A percentile compares a stretch with the other conserved stretches of the same genome.
Evolutionary conservation across 1,140 invertebrate species (phyloP).

Genomic region (Maniola jurtina): DNA sequence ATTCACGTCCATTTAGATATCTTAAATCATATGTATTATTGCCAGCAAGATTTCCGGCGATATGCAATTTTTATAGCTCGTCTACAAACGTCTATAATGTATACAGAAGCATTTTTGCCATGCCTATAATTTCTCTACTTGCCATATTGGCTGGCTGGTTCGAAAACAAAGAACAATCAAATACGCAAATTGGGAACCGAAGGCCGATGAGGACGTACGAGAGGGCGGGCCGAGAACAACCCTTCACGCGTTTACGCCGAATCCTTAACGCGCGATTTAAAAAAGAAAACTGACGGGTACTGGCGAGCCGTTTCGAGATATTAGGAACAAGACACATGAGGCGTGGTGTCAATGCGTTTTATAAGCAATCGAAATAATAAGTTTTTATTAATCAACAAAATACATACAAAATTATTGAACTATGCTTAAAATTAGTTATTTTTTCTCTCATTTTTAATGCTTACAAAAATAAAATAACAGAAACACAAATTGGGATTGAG

Average conservation of each 20-base stretch:
- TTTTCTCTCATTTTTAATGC: too few species aligned
- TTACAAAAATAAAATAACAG: too few species aligned
- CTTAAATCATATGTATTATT: too few species aligned
- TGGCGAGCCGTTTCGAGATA: conserved; percentile 26
- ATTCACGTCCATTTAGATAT: too few species aligned
- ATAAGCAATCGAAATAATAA: neutral
- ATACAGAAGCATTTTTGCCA: neutral
- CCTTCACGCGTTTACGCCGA: conserved; percentile 72
- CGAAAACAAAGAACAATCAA: conserved; percentile 41
- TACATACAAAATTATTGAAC: too few species aligned
- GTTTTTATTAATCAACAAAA: neutral
- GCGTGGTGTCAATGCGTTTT: neutral
- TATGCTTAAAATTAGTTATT: too few species aligned
- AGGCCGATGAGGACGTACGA: conserved; percentile 53
- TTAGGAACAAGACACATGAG: conserved; percentile 5
- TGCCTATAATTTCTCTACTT: neutral
- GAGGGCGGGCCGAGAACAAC: conserved; percentile 52
- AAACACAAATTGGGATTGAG: too few species aligned
- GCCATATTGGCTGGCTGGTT: conserved; percentile 4
- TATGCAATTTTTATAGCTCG: neutral
- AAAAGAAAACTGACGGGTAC: conserved; percentile 70
- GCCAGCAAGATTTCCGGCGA: too few species aligned
- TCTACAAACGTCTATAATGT: neutral
- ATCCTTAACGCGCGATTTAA: conserved; percentile 76
- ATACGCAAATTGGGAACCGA: conserved; percentile 29